These are phyloP conservation scores for Luscinia luscinia DNA, from an alignment of 2,797 vertebrate species.

Conservation along the genomic window DNA sequence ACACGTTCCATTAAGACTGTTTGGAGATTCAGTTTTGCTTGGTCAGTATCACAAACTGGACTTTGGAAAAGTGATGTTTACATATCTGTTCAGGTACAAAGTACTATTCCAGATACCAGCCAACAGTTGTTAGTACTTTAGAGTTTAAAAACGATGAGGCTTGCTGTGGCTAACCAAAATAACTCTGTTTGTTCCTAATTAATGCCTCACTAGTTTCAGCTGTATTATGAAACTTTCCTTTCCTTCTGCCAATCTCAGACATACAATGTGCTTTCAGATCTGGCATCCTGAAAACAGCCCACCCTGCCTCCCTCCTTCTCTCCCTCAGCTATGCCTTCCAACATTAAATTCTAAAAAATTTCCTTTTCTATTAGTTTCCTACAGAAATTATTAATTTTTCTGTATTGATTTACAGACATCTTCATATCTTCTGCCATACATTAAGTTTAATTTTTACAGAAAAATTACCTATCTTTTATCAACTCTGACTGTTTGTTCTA, in stretches of 20 bases:
- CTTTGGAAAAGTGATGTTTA: background rate
- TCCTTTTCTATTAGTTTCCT: background rate
- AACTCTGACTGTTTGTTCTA: background rate
- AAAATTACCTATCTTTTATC: background rate
- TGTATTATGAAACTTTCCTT: background rate
- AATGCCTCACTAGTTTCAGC: background rate
- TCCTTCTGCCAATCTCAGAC: background rate
- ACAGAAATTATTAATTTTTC: background rate
- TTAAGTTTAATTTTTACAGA: background rate
- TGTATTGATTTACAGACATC: background rate
- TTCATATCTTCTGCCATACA: background rate
- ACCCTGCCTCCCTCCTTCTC: background rate
- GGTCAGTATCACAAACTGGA: background rate
- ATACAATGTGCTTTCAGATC: background rate
- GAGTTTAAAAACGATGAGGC: background rate
- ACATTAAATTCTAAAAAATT: background rate
- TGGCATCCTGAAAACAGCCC: background rate
- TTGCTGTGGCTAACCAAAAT: background rate
- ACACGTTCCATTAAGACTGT: conserved; percentile 36
- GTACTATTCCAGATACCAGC: background rate
- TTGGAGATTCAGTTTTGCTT: background rate
- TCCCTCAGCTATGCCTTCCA: background rate
- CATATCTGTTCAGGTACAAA: background rate
- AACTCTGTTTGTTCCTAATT: background rate
- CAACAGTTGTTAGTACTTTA: background rate